Base-by-base conservation (phyloP, 2,113 vertebrate species). In the Notarius lentiginosus region DNA sequence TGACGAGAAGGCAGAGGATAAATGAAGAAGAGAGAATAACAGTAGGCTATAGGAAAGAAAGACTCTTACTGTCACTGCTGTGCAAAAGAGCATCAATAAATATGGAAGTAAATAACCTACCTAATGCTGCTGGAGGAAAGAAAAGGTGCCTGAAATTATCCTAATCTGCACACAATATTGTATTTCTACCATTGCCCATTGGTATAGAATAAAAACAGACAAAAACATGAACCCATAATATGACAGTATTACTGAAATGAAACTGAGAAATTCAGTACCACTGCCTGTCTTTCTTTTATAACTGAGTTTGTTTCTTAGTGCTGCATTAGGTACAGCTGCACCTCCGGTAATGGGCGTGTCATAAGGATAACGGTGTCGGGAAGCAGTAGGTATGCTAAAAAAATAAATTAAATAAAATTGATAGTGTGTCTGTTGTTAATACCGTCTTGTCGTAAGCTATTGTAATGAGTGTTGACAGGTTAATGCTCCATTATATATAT, bases 261-360 rank as follows among this genome's bases (percentile, higher is more conserved):
- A 60, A 47, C 1, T 11, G 20, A 80, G 56, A 56, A 61, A 5
- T 30, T 11, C 30, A 22, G 30, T 5, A 24, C 1, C 30, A 41
- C 56, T 81, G 79, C 22, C 56, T 81, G 56, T 10, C 30, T 81
- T 58, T 80, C 27, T 34, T 81, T 81, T 81, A 60, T 61, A 81
- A 24, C 27, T 61, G 56, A 81, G 30, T 81, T 60, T 22, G 7
- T 41, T 24, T 61, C 4, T 41, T 30, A 14, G 27, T 61, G 30
- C 79, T 61, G 56, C 56, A 41, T 81, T 81, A 81, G 79, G 56
- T 47, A 58, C 18, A 58, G 79, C 79, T 80, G 79, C 22, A 80
- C 79, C 79, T 81, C 79, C 79, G 56, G 56, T 41, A 81, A 81
- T 81, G 79, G 79, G 79, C 56, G 79, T 81, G 58, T 81, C 56